Base-by-base conservation (phyloP, 2,113 vertebrate genomes). In the Poecile atricapillus region DNA sequence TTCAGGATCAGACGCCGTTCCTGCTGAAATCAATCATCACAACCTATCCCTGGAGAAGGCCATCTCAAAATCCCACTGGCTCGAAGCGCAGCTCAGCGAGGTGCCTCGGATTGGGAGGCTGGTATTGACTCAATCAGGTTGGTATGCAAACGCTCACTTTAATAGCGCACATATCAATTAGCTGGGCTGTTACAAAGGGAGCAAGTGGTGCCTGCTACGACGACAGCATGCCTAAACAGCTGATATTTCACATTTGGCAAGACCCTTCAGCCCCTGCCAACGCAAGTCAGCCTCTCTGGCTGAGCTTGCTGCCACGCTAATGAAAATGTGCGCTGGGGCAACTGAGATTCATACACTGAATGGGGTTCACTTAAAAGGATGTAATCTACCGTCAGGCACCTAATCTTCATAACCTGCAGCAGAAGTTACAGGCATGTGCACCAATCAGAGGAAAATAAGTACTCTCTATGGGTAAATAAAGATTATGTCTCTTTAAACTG, bases 401-500 rank as follows among this genome's bases (percentile, higher is more conserved):
- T 86, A 50, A 88, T 82, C 83, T 93, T 90, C 83, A 39, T 60
- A 93, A 93, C 43, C 81, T 69, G 86, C 76, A 49, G 93, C 58
- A 56, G 46, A 88, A 93, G 78, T 63, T 94, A 94, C 33, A 95
- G 69, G 71, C 35, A 20, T 22, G 14, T 78, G n/a, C 35, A 85
- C 80, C 93, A 89, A 92, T 83, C 90, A 63, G 81, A 93, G 31
- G 37, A 82, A 47, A 88, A 93, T 64, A 92, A 96, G 78, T 91
- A 91, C 92, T 94, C 96, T 95, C 92, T 89, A 71, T 46, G 84
- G 96, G 94, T 94, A 94, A 97, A 95, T 94, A 97, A 89, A 97
- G 90, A 90, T 90, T 87, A 91, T 83, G 89, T 83, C 93, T 95
- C 97, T 96, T 95, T 96, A 97, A 97, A 95, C 83, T 0, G 16